A percentile compares a stretch with the other conserved stretches of the same genome.
phyloP scores from a whole-genome alignment of 2,113 vertebrate species.

The Ceuthmochares aereus region DNA sequence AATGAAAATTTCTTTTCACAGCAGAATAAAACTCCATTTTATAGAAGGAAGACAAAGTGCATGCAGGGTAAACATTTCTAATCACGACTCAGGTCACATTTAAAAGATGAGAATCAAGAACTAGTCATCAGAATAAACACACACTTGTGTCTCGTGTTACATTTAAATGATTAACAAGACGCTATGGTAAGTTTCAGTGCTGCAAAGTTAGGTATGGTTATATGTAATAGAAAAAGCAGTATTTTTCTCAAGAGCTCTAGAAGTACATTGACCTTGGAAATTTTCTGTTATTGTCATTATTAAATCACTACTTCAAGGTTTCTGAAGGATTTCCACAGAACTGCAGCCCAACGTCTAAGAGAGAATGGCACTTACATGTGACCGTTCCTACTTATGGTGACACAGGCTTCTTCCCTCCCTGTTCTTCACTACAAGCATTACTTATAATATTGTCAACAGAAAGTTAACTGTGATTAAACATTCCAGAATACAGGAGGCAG shows the following conservation, averaged over 20 bases:
- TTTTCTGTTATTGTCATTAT: not conserved
- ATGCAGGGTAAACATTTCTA: not conserved
- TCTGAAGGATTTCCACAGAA: not conserved
- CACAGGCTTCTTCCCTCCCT: not conserved
- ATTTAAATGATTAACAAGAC: not conserved
- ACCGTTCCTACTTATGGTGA: not conserved
- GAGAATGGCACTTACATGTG: accelerated
- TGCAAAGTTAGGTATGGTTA: not conserved
- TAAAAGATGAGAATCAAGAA: not conserved
- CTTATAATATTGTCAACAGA: not conserved
- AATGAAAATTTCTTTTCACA: not conserved
- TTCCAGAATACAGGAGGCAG: not conserved
- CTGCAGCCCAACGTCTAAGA: accelerated
- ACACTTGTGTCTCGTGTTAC: not conserved
- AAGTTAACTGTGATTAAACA: not conserved
- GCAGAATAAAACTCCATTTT: not conserved
- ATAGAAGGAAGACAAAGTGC: not conserved
- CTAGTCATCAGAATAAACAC: not conserved
- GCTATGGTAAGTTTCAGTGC: not conserved
- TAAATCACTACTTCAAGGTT: not conserved
- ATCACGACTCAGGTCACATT: not conserved
- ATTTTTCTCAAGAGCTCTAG: not conserved
- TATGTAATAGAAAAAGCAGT: not conserved
- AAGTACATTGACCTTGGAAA: not conserved
- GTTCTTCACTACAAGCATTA: not conserved